Evolutionary conservation across 2,113 vertebrate species (phyloP), one percentile per base, ranked within the genome.

Genomic region (Amphilophus citrinellus): DNA sequence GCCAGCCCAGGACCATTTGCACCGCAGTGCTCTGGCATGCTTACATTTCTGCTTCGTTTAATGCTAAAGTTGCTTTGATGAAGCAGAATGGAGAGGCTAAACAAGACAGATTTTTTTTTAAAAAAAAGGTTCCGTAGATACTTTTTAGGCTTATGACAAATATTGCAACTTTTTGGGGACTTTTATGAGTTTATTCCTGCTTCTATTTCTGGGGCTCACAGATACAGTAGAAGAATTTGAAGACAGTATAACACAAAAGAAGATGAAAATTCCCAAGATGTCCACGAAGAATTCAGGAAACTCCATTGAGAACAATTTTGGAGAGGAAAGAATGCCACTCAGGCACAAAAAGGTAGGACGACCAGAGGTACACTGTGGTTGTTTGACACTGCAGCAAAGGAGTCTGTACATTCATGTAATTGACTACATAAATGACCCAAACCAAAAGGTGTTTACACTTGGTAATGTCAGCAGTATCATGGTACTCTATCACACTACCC

Each of bases 261-360:
- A 99, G 97, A 99, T 99, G 96, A 99, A 99, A 98, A 98, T 99
- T 96, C 98, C 98, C 96, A 99, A 98, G 95, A 97, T 99, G 94
- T 97, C 97, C 91, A 96, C 97, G 95, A 97, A 95, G 95, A 97
- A 97, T 92, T 68, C 97, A 95, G 97, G 97, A 96, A 98, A 97
- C 95, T 96, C 96, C 89, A 96, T 97, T 92, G 97, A 98, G 91
- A 97, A 98, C 96, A 97, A 96, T 96, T 98, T 97, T 93, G 97
- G 97, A 94, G 97, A 98, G 90, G 98, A 98, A 93, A 96, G 97
- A 95, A 94, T 97, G 95, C 97, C 98, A 84, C 97, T 98, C 94
- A 97, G 97, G 94, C 98, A 98, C 96, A 97, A 98, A 97, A 99
- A 99, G 98, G 98, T 99, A 97, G 58, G 87, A 47, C 73, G 5